Evolutionary conservation across 1,140 invertebrate species (phyloP).

Genomic region (Tribolium madens): DNA sequence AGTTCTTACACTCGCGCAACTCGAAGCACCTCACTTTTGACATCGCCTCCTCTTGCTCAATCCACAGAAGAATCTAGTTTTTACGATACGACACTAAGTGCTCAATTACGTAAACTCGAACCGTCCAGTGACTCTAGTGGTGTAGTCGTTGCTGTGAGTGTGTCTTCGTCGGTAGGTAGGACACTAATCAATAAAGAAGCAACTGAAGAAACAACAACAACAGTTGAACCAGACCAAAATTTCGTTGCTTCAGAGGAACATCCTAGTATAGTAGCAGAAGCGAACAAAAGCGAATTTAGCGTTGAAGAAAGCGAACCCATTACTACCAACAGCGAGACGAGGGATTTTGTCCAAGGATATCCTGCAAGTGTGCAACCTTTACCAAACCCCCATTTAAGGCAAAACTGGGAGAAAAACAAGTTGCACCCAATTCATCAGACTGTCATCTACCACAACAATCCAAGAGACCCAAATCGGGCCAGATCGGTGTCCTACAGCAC

Average conservation of each 20-base stretch:
- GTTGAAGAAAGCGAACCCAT: conserved; percentile 69
- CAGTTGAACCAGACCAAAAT: conserved; percentile 48
- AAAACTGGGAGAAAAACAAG: conserved; percentile 64
- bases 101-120: conserved; percentile 46
- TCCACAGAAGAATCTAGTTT: conserved; percentile 36
- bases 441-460: conserved; percentile 70
- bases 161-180: conserved; percentile 64
- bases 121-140: conserved; percentile 55
- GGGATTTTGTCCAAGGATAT: conserved; percentile 41
- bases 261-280: conserved; percentile 68
- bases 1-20: conserved; percentile 37
- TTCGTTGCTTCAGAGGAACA: conserved; percentile 67
- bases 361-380: conserved; percentile 50
- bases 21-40: conserved; percentile 38
- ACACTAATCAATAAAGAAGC: conserved; percentile 53
- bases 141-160: conserved; percentile 62
- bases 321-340: conserved; percentile 63
- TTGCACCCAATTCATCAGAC: conserved; percentile 64
- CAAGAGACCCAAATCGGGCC: conserved; percentile 64
- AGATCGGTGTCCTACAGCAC: conserved; percentile 69
- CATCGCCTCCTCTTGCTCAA: conserved; percentile 44
- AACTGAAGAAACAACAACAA: conserved; percentile 24
- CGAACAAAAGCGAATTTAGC: conserved; percentile 69
- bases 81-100: conserved; percentile 35
- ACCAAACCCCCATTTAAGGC: conserved; percentile 44